These are phyloP conservation scores for Parnassius mnemosyne DNA, from an alignment of 2,888 invertebrate genomes.

Conservation along the genomic window DNA sequence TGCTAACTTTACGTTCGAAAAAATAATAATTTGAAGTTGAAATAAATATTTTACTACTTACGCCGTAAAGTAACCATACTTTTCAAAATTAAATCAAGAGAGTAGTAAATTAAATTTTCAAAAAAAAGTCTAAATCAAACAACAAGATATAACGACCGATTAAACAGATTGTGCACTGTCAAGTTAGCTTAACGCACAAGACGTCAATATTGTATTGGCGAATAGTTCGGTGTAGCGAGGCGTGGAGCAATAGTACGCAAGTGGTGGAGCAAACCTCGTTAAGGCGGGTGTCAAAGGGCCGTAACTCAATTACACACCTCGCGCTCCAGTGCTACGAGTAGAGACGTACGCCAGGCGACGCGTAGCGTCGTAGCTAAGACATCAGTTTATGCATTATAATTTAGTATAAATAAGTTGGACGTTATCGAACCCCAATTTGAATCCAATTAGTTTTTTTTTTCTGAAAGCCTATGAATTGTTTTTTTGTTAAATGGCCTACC, in stretches of 20 bases:
- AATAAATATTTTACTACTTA: no score
- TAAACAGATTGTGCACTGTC: constrained; percentile 1
- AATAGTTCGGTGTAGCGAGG: constrained; percentile 34
- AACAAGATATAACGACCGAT: neutral
- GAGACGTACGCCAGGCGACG: constrained; percentile 11
- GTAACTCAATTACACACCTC: constrained; percentile 76
- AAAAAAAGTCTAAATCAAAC: no score
- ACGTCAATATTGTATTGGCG: constrained; percentile 30
- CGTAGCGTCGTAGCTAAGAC: constrained; percentile 16
- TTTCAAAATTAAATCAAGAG: no score
- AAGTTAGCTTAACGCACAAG: constrained; percentile 10
- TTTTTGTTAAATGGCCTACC: no score
- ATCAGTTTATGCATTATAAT: constrained; percentile 19
- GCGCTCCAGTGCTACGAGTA: constrained; percentile 39
- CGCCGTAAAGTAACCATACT: no score
- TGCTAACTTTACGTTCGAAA: no score
- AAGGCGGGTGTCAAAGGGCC: constrained; percentile 75
- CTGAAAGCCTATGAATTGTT: no score
- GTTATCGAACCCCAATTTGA: neutral
- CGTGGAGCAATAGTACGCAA: constrained; percentile 43
- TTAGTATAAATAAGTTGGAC: constrained; percentile 1
- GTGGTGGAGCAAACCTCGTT: constrained; percentile 72
- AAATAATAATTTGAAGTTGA: no score
- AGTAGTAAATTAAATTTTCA: no score
- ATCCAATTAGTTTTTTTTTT: no score